Evolutionary conservation across 2,888 invertebrate species (phyloP), one percentile per base, ranked within the genome.

Genomic region (Chironomus riparius): DNA sequence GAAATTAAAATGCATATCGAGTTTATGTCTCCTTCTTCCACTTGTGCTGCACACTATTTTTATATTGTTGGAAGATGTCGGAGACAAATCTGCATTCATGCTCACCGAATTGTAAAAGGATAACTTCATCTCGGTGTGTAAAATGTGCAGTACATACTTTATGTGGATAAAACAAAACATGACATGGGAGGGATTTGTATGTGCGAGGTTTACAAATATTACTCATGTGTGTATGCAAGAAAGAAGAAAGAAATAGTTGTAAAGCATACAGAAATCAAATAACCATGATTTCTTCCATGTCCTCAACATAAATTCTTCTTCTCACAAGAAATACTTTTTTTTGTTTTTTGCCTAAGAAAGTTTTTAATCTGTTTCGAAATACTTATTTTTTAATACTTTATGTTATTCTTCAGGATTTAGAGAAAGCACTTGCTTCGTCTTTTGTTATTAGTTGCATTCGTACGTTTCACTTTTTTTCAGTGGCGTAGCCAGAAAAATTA

Each of bases 1-100:
- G 61, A 72, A 72, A 72, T 72, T 72, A 72, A 72, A 72, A 72
- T 72, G 72, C 72, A 72, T 50, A 72, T 72, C 65, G 65, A 65
- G 65, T 65, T 65, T 38, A 38, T 10, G 7, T 38, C 38, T 38
- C 38, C 38, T 38, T 38, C 38, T 38, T 38, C 38, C 38, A 38
- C 38, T 38, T 38, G 38, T 38, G 2, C 22, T 62, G 22, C 22
- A 28, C 28, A 28, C 5, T 28, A 5, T 28, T 28, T 22, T 21
- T 56, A 56, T 38, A 38, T 38, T 38, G 10, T 38, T 65, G 65
- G 65, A 24, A 65, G 18, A 24, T 65, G 18, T 50, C 18, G 50
- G 50, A 71, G 71, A 72, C 72, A 72, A 72, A 72, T 72, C 50
- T 72, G 50, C 72, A 61, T 72, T 72, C 72, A 62, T 72, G 72